phyloP scores from a whole-genome alignment of 37 sponge, comb jelly and placozoan species.

The Crambe crambe region DNA sequence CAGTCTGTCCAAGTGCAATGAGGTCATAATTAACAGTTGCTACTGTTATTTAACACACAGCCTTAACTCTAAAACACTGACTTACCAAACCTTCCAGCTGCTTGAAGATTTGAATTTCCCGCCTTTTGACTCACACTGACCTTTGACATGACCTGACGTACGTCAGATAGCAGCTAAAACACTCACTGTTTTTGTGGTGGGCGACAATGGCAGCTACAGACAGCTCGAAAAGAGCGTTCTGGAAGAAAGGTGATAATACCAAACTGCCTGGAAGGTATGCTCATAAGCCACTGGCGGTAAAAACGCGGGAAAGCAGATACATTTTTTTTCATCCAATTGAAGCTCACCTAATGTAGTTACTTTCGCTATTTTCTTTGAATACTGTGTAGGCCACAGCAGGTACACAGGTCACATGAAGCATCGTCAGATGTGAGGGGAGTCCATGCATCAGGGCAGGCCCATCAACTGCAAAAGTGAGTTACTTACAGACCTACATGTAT shows the following conservation, averaged over 20 bases:
- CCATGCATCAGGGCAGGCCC: background rate
- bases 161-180: too few relatives aligned
- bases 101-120: too few relatives aligned
- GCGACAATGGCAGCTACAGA: constrained; percentile 27
- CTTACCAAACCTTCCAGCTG: too few relatives aligned
- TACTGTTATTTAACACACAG: too few relatives aligned
- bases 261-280: constrained; percentile 80
- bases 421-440: background rate
- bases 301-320: background rate
- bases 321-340: constrained; percentile 6
- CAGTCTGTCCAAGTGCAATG: too few relatives aligned
- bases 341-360: constrained; percentile 7
- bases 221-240: constrained; percentile 56
- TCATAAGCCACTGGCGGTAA: background rate
- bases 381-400: constrained; percentile 41
- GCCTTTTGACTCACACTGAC: too few relatives aligned
- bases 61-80: too few relatives aligned
- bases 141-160: too few relatives aligned
- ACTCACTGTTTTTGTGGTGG: background rate
- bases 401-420: constrained; percentile 6
- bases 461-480: background rate
- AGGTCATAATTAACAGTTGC: too few relatives aligned
- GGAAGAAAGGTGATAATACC: constrained; percentile 70
- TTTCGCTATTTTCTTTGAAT: background rate
- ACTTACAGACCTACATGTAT: too few relatives aligned